phyloP scores from a whole-genome alignment of 2,888 invertebrate species.

The Xestia rhomboidea region DNA sequence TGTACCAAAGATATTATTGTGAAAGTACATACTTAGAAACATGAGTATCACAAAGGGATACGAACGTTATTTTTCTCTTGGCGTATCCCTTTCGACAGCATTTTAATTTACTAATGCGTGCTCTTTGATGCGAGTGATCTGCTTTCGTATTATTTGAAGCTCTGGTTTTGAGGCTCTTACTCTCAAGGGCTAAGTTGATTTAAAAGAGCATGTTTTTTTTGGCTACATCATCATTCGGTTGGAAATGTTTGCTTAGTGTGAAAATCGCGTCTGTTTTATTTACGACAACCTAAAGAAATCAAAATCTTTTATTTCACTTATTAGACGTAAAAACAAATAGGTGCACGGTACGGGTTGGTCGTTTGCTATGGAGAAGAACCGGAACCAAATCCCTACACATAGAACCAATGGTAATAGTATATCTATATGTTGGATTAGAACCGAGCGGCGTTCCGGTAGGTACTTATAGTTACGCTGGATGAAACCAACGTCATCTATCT shows the following conservation, averaged over 20 bases:
- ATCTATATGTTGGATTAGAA: neutral
- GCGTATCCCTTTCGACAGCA: constrained; percentile 31
- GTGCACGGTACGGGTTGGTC: neutral
- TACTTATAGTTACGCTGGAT: neutral
- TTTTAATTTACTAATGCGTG: constrained; percentile 62
- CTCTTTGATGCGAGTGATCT: constrained; percentile 50
- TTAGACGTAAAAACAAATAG: neutral
- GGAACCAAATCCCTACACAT: neutral
- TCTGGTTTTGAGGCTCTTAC: constrained; percentile 20
- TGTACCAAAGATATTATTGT: neutral
- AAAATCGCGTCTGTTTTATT: neutral
- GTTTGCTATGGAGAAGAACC: neutral
- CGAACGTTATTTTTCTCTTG: constrained; percentile 41
- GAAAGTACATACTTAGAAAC: constrained; percentile 13
- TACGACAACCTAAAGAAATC: neutral
- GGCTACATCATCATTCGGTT: no score
- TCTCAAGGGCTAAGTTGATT: constrained; percentile 9
- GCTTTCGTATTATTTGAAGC: constrained; percentile 33
- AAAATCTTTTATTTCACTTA: neutral
- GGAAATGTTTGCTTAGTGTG: neutral
- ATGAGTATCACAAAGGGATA: constrained; percentile 40
- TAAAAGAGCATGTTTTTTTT: constrained; percentile 9
- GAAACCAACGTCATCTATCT: neutral
- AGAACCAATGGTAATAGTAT: neutral
- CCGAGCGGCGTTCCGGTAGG: neutral